phyloP scores from a whole-genome alignment of 1,140 invertebrate genomes.

The Sweltsa coloradensis region DNA sequence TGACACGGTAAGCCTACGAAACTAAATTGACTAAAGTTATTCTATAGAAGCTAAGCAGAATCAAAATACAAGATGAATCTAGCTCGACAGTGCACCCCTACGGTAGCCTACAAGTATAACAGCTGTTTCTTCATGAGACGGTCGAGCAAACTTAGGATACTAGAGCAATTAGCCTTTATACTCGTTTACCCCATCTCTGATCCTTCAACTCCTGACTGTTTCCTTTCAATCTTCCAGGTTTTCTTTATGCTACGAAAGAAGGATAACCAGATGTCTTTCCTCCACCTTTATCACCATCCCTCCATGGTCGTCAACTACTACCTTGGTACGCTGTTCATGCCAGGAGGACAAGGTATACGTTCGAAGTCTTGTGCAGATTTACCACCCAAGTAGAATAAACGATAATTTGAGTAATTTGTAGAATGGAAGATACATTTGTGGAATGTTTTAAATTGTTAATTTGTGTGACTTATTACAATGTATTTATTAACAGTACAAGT shows the following conservation, averaged over 20 bases:
- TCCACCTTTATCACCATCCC: constrained; percentile 86
- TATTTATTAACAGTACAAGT: neutral
- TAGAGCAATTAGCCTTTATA: neutral
- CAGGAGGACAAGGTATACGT: too few species aligned
- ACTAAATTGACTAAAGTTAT: neutral
- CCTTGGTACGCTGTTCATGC: constrained; percentile 6
- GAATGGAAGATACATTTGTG: neutral
- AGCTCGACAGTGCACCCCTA: neutral
- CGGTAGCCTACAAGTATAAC: neutral
- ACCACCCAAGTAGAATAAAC: neutral
- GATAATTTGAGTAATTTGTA: neutral
- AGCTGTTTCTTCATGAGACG: neutral
- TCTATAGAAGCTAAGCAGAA: too few species aligned
- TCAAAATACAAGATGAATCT: too few species aligned
- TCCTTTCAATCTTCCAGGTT: constrained; percentile 21
- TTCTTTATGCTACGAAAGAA: constrained; percentile 87
- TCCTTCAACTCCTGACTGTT: neutral
- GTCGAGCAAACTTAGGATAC: neutral
- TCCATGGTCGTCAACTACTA: constrained; percentile 46
- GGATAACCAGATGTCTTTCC: constrained; percentile 72
- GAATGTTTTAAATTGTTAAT: neutral
- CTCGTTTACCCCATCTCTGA: neutral
- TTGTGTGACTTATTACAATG: neutral
- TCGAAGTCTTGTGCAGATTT: neutral
- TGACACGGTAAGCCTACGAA: constrained; percentile 36